A percentile compares a stretch with the other conserved stretches of the same genome.
Evolutionary conservation across 2,888 invertebrate genomes (phyloP).

Genomic region (Pherbina coryleti): DNA sequence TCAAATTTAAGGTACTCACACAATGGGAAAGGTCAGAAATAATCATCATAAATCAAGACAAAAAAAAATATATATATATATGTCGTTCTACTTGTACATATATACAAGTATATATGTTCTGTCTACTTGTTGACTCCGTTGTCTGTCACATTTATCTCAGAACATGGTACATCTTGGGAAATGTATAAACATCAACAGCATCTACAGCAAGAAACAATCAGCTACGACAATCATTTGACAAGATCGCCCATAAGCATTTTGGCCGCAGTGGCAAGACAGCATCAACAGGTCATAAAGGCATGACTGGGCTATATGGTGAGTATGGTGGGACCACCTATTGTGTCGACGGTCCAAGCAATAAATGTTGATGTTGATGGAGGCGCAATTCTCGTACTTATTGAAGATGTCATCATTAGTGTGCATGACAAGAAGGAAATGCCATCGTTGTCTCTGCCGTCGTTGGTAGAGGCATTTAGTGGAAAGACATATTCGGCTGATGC

Average conservation of each 20-base stretch:
- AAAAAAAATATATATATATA: background rate
- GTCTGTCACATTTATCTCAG: background rate
- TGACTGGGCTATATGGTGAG: background rate
- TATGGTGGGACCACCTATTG: slow-evolving; percentile 9
- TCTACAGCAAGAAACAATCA: background rate
- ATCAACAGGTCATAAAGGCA: slow-evolving; percentile 12
- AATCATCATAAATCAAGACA: slow-evolving; percentile 13
- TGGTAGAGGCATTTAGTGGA: background rate
- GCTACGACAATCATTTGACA: slow-evolving; percentile 8
- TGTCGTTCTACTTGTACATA: too few relatives aligned
- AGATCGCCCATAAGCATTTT: slow-evolving; percentile 15
- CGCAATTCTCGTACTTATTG: background rate
- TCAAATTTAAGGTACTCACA: background rate
- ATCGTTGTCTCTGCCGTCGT: background rate
- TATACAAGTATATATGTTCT: too few relatives aligned
- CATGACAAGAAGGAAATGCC: slow-evolving; percentile 19
- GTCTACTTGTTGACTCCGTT: background rate
- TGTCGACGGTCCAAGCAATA: background rate
- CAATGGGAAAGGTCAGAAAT: background rate
- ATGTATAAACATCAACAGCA: background rate
- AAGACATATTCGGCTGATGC: background rate
- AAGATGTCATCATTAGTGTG: slow-evolving; percentile 33
- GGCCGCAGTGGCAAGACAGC: slow-evolving; percentile 8
- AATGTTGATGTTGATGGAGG: background rate
- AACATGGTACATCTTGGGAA: background rate